Evolutionary conservation across 2,888 invertebrate genomes (phyloP).

Genomic region (Itoplectis maculator): DNA sequence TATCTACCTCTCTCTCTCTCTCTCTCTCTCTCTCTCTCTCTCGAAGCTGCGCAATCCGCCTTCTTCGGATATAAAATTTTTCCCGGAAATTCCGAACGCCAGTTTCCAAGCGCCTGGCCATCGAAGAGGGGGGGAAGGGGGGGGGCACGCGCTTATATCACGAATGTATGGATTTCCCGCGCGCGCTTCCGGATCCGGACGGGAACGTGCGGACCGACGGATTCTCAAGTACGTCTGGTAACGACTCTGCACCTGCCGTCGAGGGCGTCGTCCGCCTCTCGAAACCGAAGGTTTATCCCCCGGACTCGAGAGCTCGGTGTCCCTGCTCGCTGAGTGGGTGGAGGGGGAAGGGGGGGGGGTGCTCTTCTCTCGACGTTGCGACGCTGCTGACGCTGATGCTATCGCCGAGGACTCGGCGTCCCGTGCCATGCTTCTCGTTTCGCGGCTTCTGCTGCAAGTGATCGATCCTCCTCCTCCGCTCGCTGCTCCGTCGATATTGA

Average conservation of each 20-base stretch:
- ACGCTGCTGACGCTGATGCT: not conserved
- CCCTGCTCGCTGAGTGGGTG: too few relatives aligned
- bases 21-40: not conserved
- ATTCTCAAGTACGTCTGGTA: constrained; percentile 58
- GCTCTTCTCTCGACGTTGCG: constrained; percentile 47
- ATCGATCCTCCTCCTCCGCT: constrained; percentile 59
- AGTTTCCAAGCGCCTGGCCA: too few relatives aligned
- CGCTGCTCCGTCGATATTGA: constrained; percentile 14
- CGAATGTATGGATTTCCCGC: constrained; percentile 32
- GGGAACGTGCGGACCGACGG: constrained; percentile 26
- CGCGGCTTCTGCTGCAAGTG: constrained; percentile 67
- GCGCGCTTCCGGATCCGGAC: constrained; percentile 3
- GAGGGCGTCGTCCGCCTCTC: constrained; percentile 50
- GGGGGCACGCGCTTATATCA: constrained; percentile 41
- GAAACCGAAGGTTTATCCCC: constrained; percentile 62
- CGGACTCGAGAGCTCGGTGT: constrained; percentile 51
- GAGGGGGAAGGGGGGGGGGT: too few relatives aligned
- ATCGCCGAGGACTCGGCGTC: constrained; percentile 27
- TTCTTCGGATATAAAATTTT: constrained; percentile 60
- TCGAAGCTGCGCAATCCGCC: too few relatives aligned
- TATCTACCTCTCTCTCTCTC: constrained; percentile 5
- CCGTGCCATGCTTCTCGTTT: not conserved
- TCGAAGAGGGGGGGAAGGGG: too few relatives aligned
- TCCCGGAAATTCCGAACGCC: constrained; percentile 45
- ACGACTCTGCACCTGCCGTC: constrained; percentile 58